Evolutionary conservation across 2,797 vertebrate species (phyloP).

Genomic region (Tapera naevia): DNA sequence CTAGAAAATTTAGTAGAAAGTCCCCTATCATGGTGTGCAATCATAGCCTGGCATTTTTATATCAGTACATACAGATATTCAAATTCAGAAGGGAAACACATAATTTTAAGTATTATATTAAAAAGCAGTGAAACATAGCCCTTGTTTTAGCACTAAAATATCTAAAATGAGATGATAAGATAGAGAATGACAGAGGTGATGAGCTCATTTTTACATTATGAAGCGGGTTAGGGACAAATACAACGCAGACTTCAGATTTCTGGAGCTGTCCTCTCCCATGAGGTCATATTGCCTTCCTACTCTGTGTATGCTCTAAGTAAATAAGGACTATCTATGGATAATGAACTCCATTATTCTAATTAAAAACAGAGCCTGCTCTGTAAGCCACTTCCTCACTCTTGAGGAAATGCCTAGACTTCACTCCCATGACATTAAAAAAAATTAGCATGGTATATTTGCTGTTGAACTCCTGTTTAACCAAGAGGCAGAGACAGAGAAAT

Average conservation of each 20-base stretch:
- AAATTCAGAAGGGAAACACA: background rate
- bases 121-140: background rate
- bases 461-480: background rate
- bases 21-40: background rate
- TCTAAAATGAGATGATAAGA: background rate
- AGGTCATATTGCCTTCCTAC: background rate
- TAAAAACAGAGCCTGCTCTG: background rate
- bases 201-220: background rate
- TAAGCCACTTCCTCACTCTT: background rate
- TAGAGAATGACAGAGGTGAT: background rate
- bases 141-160: background rate
- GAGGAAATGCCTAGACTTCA: conserved; percentile 3
- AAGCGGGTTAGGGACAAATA: background rate
- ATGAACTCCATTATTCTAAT: conserved; percentile 14
- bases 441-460: background rate
- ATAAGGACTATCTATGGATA: background rate
- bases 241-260: background rate
- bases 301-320: background rate
- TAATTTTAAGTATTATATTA: background rate
- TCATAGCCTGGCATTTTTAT: background rate
- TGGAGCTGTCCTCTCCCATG: background rate
- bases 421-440: background rate
- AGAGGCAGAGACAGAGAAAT: background rate
- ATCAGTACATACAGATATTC: background rate
- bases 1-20: background rate